Base-by-base conservation (phyloP, 1,140 invertebrate species). In the Thaumatotibia leucotreta region DNA sequence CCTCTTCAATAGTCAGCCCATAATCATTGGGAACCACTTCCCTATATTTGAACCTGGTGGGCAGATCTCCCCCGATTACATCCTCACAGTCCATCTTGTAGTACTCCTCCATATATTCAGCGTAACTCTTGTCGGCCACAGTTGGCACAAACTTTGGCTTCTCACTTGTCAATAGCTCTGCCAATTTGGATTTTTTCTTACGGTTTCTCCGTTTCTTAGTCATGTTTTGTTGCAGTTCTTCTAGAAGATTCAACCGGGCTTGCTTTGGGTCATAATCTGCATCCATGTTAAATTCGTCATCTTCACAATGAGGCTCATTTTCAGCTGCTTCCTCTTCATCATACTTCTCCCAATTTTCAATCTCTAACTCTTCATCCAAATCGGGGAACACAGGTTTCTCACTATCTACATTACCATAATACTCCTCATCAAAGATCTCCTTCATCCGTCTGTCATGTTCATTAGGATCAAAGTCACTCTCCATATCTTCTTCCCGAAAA, bases 41-140 rank as follows among this genome's bases (percentile, higher is more conserved):
- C 39, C 97, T 93, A 82, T 99, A 99, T 82, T 98, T 98, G 87
- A 99, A 99, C 79, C 97, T 93, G 74, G 97, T 98, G 0, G 97
- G 97, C 66, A 96, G 82, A 86, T 98, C 97, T 0, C 95, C 97
- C 0, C 94, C 97, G 67, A 99, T 95, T 33, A 99, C 94, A 91
- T 99, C 98, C 86, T 99, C 98, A 91, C 96, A 99, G 86, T 98
- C 97, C 69, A 99, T 91, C 72, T 96, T 95, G 81, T 99, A 99
- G 90, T 98, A 98, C 84, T 99, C 97, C 84, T 99, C 96, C 77
- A 98, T 94, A 86, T 98, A 98, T 74, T 98, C 93, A 54, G 96
- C 93, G 91, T 97, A 98, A 0, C 95, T 94, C 83, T 95, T 94
- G 49, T 96, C 92, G 65, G 93, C 91, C 35, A 84, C 77, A 65